A percentile compares a stretch with the other conserved stretches of the same genome.
Evolutionary conservation across 92 coral and sea anemone genomes (phyloP).

Genomic region (Paramuricea clavata): DNA sequence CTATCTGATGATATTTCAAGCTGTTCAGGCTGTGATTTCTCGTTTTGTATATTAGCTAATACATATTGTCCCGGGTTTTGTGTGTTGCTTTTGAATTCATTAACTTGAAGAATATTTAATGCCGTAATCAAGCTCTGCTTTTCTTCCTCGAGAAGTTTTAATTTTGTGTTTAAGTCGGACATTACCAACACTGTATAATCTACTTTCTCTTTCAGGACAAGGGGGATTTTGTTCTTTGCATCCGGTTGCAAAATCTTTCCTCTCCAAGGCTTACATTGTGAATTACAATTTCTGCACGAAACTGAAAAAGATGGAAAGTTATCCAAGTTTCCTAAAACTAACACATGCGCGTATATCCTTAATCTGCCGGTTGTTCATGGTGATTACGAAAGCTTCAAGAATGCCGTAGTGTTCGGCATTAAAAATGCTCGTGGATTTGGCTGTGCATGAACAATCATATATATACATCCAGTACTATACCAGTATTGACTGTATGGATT

Average conservation of each 20-base stretch:
- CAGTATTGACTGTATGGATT: too few relatives aligned
- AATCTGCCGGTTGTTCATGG: conserved; percentile 8
- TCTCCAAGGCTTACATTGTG: conserved; percentile 1
- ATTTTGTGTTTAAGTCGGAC: neutral
- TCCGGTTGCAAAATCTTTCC: neutral
- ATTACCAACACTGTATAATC: neutral
- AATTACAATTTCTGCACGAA: conserved; percentile 15
- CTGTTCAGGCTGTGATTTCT: too few relatives aligned
- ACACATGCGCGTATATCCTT: neutral
- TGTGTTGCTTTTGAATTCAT: too few relatives aligned
- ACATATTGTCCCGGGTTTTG: too few relatives aligned
- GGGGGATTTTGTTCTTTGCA: too few relatives aligned
- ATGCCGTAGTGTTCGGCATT: conserved; percentile 13
- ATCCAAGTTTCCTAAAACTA: neutral
- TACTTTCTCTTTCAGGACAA: neutral
- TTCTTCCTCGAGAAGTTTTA: too few relatives aligned
- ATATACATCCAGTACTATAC: neutral
- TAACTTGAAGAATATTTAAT: too few relatives aligned
- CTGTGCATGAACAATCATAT: neutral
- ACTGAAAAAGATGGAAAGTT: neutral
- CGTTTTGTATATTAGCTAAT: too few relatives aligned
- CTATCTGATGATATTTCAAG: too few relatives aligned
- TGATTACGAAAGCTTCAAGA: conserved; percentile 21
- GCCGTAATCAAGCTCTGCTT: neutral
- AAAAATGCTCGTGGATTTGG: conserved; percentile 30